Evolutionary conservation across 23 tunicate genomes (phyloP).

Genomic region (Aplidium turbinatum): DNA sequence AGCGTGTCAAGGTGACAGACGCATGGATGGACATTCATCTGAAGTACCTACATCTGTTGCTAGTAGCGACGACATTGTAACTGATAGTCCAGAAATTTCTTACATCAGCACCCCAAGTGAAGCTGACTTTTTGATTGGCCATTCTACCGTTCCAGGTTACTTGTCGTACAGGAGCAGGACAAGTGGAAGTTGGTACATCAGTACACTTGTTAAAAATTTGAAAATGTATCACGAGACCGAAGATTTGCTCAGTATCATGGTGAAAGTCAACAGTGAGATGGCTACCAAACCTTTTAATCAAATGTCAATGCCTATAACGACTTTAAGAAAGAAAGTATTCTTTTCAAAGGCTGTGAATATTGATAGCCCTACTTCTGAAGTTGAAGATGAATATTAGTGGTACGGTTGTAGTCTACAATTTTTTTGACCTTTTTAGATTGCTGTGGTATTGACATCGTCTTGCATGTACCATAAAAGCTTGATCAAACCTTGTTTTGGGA

Average conservation of each 20-base stretch:
- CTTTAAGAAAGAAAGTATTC: conserved; percentile 65
- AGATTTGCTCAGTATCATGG: conserved; percentile 61
- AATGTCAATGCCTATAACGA: conserved; percentile 78
- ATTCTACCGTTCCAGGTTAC: conserved; percentile 81
- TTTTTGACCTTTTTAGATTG: too few relatives aligned
- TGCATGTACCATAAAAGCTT: too few relatives aligned
- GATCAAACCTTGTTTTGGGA: background rate
- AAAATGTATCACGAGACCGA: conserved; percentile 38
- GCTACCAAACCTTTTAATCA: conserved; percentile 36
- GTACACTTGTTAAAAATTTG: conserved; percentile 20
- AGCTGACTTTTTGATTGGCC: conserved; percentile 58
- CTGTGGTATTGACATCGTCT: too few relatives aligned
- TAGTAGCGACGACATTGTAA: conserved; percentile 27
- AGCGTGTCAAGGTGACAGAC: conserved; percentile 72
- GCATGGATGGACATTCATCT: conserved; percentile 32
- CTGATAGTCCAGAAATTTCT: conserved; percentile 5
- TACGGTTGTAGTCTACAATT: too few relatives aligned
- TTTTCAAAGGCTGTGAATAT: conserved; percentile 17
- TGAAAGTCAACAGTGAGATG: conserved; percentile 63
- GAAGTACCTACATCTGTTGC: conserved; percentile 18
- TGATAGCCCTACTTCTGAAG: too few relatives aligned
- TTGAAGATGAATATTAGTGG: too few relatives aligned
- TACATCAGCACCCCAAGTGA: conserved; percentile 22
- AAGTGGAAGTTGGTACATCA: conserved; percentile 51
- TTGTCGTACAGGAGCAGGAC: conserved; percentile 44